Base-by-base conservation (phyloP, 2,888 invertebrate species). In the Theodoxus fluviatilis region DNA sequence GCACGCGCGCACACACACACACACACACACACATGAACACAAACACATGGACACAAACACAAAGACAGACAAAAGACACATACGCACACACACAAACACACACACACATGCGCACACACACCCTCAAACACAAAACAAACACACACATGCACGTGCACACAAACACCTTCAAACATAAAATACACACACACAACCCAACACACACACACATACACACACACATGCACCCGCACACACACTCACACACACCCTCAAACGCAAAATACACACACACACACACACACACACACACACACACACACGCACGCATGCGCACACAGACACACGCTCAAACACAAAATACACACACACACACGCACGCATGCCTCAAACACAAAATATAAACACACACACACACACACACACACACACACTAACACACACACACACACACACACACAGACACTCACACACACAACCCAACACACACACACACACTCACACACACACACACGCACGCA, bases 311-410 rank as follows among this genome's bases (percentile, higher is more conserved):
- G 6, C 15, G 25, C n/a, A 55, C 15, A n/a, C n/a, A n/a, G n/a
- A n/a, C n/a, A n/a, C n/a, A n/a, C n/a, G n/a, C n/a, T n/a, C n/a
- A n/a, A n/a, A n/a, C n/a, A n/a, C n/a, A 55, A 55, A 15, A n/a
- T n/a, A 52, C 33, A 47, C 43, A 43, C 43, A 38, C 33, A 12
- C 67, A 52, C 52, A 52, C 55, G 15, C 49, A 64, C 52, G 37
- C 1, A 33, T 15, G 6, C n/a, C n/a, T n/a, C n/a, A n/a, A n/a
- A n/a, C n/a, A n/a, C n/a, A 55, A 55, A 25, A 55, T n/a, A n/a
- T n/a, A 55, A 15, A n/a, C n/a, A 52, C 33, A 47, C 43, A 43
- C 43, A 38, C 33, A 12, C 67, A 52, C 52, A 52, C 55, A 22
- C 49, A 64, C 52, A 47, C 1, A 33, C 7, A 9, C 15, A 55